Base-by-base conservation (phyloP, 2,888 invertebrate genomes). In the Plusia festucae region DNA sequence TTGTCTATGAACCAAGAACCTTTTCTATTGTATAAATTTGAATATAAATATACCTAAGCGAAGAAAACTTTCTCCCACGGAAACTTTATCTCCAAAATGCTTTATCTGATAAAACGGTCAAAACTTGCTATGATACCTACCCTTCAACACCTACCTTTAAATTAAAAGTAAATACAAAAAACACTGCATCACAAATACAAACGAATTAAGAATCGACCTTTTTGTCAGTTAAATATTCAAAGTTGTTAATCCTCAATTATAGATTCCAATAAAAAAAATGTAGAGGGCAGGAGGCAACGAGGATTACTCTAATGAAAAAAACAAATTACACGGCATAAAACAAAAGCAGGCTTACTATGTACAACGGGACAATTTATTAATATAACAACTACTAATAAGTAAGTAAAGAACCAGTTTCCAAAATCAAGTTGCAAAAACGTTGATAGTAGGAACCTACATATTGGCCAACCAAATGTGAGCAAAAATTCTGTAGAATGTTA, bases 391-490 rank as follows among this genome's bases (percentile, higher is more conserved):
- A 9, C 11, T 20, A 20, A 49, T 11, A 40, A n/a, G 6, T n/a
- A 7, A n/a, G 40, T 20, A 49, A 20, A 30, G 7, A 49, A 30
- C 34, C 18, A 27, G 20, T 46, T 56, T 13, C 27, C 24, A 27
- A 49, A n/a, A 46, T 54, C 44, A 13, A n/a, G n/a, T 34, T 51
- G 30, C 7, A 13, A 52, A 40, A 72, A 58, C 6, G 13, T 52
- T 56, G 34, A 11, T 44, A n/a, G n/a, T n/a, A n/a, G n/a, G n/a
- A n/a, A n/a, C n/a, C n/a, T n/a, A n/a, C n/a, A n/a, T n/a, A 18
- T 49, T 59, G 51, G 30, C 20, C 27, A 30, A 40, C 16, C 9
- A 59, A 8, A 40, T 32, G 30, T 15, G 11, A 24, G n/a, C 40
- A 40, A 40, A 46, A 57, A 20, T 57, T 18, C 4, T 34, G 30